A percentile compares a stretch with the other conserved stretches of the same genome.
Evolutionary conservation across 2,888 invertebrate species (phyloP).

Genomic region (Laspeyria flexula): DNA sequence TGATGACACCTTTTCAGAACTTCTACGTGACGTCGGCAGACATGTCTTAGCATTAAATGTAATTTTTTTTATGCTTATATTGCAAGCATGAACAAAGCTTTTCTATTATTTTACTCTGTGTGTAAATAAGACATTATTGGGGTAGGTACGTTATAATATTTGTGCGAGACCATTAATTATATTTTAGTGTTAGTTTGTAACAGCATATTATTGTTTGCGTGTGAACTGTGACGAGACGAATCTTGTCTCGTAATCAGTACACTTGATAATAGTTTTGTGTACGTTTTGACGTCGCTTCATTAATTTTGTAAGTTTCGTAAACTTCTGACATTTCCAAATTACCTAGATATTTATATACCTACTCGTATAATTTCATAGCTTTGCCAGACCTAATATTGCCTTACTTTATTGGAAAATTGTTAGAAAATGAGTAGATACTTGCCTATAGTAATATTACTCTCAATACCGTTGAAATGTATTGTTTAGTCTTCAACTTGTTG

Average conservation of each 20-base stretch:
- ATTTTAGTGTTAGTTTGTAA: conserved; percentile 3
- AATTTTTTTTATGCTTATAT: conserved; percentile 1
- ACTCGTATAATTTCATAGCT: neutral
- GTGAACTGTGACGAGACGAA: conserved; percentile 2
- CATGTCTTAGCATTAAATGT: neutral
- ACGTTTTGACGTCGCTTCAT: conserved; percentile 2
- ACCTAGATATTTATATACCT: neutral
- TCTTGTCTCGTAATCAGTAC: neutral
- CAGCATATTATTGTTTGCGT: conserved; percentile 1
- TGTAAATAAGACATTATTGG: too few species aligned
- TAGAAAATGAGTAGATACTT: too few species aligned
- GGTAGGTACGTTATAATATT: neutral
- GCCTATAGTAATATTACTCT: neutral
- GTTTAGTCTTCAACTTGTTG: neutral
- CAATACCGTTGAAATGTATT: too few species aligned
- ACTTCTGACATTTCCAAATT: conserved; percentile 15
- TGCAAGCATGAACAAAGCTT: conserved; percentile 19
- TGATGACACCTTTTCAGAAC: conserved; percentile 21
- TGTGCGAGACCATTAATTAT: conserved; percentile 10
- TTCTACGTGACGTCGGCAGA: conserved; percentile 6
- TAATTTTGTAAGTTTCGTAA: conserved; percentile 6
- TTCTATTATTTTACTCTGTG: neutral
- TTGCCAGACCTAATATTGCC: too few species aligned
- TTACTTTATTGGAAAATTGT: too few species aligned
- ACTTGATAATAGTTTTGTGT: conserved; percentile 9